Base-by-base conservation (phyloP, 2,888 invertebrate genomes). In the Schrankia costaestrigalis region DNA sequence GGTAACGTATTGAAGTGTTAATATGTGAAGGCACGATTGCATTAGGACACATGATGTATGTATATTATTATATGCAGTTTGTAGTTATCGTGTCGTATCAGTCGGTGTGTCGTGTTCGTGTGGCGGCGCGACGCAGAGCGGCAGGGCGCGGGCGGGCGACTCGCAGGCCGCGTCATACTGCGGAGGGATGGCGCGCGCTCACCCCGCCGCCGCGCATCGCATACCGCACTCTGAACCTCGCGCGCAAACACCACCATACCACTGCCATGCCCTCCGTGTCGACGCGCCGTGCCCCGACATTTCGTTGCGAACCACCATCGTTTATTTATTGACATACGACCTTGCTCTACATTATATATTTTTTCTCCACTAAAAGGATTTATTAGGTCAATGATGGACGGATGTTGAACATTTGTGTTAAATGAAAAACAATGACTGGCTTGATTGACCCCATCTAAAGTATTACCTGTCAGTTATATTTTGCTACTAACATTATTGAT, bases 131-230 rank as follows among this genome's bases (percentile, higher is more conserved):
- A 58, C 56, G 67, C 60, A 62, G 65, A 59, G 55, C 52, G 48
- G 56, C 52, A 60, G 56, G 46, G 67, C 64, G 67, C 72, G 75
- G 73, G 73, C 74, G 71, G 71, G 75, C 75, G 74, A 56, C 58
- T 67, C 74, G 75, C 71, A 63, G 66, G 72, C 74, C 77, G 77
- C 82, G 82, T 79, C 81, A 78, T 72, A 84, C 83, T 84, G 85
- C 86, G 81, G 84, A 65, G 76, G 55, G 51, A 46, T 11, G 59
- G 51, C 60, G 43, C 57, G 57, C 56, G 63, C 26, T 63, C 37
- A 41, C 47, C 35, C 35, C 51, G 41, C 42, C 44, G 56, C 60
- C 50, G 51, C 57, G 59, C 49, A 58, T 46, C 53, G 56, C 57
- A 52, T 54, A 46, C 57, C 65, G 63, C 61, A 63, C 67, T 60